A percentile compares a stretch with the other conserved stretches of the same genome.
Evolutionary conservation across 37 sponge, comb jelly and placozoan genomes (phyloP).

Genomic region (Trichoplax adhaerens): DNA sequence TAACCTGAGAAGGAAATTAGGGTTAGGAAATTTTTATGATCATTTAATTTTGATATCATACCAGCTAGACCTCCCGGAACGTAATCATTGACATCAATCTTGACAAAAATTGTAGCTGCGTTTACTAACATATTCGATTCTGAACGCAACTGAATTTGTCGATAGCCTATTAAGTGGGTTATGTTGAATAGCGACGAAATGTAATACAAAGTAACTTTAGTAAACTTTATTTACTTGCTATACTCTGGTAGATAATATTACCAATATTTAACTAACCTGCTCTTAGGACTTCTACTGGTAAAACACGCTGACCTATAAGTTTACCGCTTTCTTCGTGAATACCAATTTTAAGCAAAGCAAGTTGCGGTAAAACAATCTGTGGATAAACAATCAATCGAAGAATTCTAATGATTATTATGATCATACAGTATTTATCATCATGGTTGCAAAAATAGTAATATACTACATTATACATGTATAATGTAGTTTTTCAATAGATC

Average conservation of each 20-base stretch:
- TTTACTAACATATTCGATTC: slow-evolving; percentile 65
- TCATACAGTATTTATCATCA: too few species aligned
- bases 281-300: slow-evolving; percentile 55
- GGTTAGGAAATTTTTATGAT: too few species aligned
- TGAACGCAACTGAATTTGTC: slow-evolving; percentile 69
- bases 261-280: neutral
- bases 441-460: too few species aligned
- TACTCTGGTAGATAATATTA: neutral
- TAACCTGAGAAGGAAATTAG: too few species aligned
- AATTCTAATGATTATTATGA: neutral
- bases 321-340: slow-evolving; percentile 59
- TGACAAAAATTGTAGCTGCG: slow-evolving; percentile 61
- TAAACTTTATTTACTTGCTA: neutral
- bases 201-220: neutral
- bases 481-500: too few species aligned
- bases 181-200: too few species aligned
- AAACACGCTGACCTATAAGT: slow-evolving; percentile 53
- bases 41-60: neutral
- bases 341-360: slow-evolving; percentile 57
- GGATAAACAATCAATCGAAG: neutral
- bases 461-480: too few species aligned
- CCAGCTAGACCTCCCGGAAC: slow-evolving; percentile 74
- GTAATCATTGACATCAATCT: slow-evolving; percentile 63
- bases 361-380: slow-evolving; percentile 73
- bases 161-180: slow-evolving; percentile 43